Conservation (phyloP, 2,113 vertebrate genomes). For the Saimiri boliviensis region DNA sequence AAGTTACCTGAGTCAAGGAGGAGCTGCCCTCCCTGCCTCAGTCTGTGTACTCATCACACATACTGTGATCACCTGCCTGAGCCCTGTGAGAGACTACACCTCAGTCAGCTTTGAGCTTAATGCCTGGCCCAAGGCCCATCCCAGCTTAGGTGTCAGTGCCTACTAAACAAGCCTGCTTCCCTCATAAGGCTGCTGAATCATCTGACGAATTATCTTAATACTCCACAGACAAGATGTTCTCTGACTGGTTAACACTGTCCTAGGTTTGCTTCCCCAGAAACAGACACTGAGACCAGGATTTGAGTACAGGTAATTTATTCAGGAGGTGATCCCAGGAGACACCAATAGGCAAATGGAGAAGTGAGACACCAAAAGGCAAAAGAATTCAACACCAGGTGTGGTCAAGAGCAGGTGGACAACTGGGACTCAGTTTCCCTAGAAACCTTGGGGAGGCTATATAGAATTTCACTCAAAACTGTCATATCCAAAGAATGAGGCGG, state of each 20-base stretch:
- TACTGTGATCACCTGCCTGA: background rate
- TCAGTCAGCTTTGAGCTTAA: background rate
- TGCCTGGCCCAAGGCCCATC: too few relatives aligned
- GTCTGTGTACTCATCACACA: accelerated
- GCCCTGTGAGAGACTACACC: background rate
- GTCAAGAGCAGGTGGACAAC: background rate
- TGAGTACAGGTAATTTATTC: background rate
- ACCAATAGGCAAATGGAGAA: background rate
- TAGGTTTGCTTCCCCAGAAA: background rate
- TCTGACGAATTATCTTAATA: background rate
- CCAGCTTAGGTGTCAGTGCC: background rate
- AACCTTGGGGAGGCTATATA: background rate
- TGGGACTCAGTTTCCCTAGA: too few relatives aligned
- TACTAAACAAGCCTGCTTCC: accelerated
- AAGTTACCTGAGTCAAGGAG: background rate
- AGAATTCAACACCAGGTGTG: background rate
- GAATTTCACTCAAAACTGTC: background rate
- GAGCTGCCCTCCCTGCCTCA: too few relatives aligned
- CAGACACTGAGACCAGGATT: background rate
- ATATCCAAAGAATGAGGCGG: background rate
- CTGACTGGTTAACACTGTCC: background rate
- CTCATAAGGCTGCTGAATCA: background rate
- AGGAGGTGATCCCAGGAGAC: background rate
- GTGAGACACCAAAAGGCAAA: background rate
- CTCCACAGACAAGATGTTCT: background rate